Evolutionary conservation across 2,888 invertebrate species (phyloP), one percentile per base, ranked within the genome.

Genomic region (Drosophila austrosaltans): DNA sequence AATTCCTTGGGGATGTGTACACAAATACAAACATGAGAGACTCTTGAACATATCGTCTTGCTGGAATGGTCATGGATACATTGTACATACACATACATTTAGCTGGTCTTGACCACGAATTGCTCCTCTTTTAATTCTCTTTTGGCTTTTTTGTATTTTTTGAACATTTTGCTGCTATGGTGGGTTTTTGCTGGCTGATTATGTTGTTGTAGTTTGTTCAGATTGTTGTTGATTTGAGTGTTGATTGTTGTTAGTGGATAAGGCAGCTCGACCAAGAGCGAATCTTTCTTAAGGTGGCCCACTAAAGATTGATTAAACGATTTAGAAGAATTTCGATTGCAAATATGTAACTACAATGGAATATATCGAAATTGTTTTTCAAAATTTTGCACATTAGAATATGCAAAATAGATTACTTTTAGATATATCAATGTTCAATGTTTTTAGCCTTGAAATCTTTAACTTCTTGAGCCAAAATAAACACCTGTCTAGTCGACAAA

Each of bases 181-280:
- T 30, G 42, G 53, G 44, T 10, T 30, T 44, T 60, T 53, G 32
- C 59, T 65, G 54, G 60, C 66, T 60, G 83, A 84, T 84, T 84
- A 84, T 86, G 83, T 84, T 83, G 82, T 85, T 84, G 83, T 84
- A 79, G 83, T 86, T 83, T 86, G 83, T 84, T 63, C 81, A 81
- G 83, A 83, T 83, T 82, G 86, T 78, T 83, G 86, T 86, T 86
- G 83, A 83, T 85, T 71, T 48, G 82, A 82, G 86, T 85, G 83
- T 85, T 85, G 86, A 83, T 86, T 86, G 83, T 86, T 82, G 83
- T 78, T 79, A 63, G 72, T 58, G 62, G 66, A 53, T 58, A 58
- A 57, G 66, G 48, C 12, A 39, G 22, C 22, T 39, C 44, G 42
- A 36, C 7, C 22, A 22, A 48, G 40, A 40, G 4, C 12, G 25